phyloP scores from a whole-genome alignment of 2,113 vertebrate genomes.

The Nothobranchius furzeri region DNA sequence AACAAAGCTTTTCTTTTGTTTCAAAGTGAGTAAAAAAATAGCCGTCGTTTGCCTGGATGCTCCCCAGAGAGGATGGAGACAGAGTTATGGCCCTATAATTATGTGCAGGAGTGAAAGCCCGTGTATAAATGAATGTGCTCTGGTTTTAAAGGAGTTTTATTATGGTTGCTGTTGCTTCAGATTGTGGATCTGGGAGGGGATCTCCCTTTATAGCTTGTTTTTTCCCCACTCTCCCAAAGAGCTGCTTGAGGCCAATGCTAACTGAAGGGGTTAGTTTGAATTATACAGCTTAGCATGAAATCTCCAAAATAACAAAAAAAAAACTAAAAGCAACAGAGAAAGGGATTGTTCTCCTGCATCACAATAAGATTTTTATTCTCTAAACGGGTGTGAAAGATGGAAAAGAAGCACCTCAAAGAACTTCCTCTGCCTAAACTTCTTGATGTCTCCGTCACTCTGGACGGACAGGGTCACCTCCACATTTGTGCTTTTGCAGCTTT shows the following conservation, averaged over 20 bases:
- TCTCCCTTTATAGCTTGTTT: constrained; percentile 69
- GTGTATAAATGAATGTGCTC: constrained; percentile 62
- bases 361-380: constrained; percentile 47
- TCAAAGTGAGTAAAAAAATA: constrained; percentile 62
- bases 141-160: constrained; percentile 69
- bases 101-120: constrained; percentile 60
- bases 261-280: constrained; percentile 48
- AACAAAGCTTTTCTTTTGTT: constrained; percentile 31
- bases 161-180: constrained; percentile 58
- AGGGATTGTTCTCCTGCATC: constrained; percentile 54
- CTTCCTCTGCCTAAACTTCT: constrained; percentile 20
- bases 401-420: not conserved
- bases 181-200: constrained; percentile 63
- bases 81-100: constrained; percentile 67
- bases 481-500: constrained; percentile 12
- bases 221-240: constrained; percentile 45
- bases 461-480: constrained; percentile 15
- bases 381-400: not conserved
- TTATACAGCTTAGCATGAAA: constrained; percentile 66
- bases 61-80: constrained; percentile 54
- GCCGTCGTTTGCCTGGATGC: constrained; percentile 42
- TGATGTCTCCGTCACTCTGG: constrained; percentile 32
- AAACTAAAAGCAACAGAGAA: constrained; percentile 28
- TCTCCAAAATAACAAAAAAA: constrained; percentile 54
- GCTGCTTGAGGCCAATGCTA: constrained; percentile 35